A percentile compares a stretch with the other conserved stretches of the same genome.
Conservation (phyloP, 2,888 invertebrate species). For the Cordilura impudica region DNA sequence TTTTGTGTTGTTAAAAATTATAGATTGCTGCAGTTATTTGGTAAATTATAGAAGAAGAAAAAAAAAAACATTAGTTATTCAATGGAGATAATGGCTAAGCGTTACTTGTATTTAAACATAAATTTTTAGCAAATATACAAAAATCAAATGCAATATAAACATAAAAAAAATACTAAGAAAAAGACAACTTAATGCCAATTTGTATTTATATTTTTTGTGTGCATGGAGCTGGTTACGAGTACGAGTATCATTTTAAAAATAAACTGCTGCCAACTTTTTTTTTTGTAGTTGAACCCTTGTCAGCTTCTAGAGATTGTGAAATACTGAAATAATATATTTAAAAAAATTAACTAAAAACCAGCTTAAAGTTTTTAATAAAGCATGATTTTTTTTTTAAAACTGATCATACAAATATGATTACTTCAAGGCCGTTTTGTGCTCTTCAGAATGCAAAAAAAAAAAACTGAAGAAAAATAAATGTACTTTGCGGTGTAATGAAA, state of each 20-base stretch:
- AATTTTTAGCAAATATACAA: slow-evolving; percentile 32
- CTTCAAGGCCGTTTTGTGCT: slow-evolving; percentile 20
- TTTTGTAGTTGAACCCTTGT: slow-evolving; percentile 26
- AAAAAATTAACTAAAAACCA: not conserved
- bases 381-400: slow-evolving; percentile 4
- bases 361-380: not conserved
- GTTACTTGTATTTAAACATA: slow-evolving; percentile 48
- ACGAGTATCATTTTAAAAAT: not conserved
- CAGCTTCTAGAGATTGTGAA: not conserved
- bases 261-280: slow-evolving; percentile 47
- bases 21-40: slow-evolving; percentile 57
- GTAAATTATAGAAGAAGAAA: not conserved
- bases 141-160: slow-evolving; percentile 5
- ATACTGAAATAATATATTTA: not conserved
- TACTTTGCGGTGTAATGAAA: slow-evolving; percentile 44
- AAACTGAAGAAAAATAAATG: not conserved
- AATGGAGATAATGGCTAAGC: slow-evolving; percentile 42
- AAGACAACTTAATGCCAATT: slow-evolving; percentile 49
- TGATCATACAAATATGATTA: slow-evolving; percentile 12
- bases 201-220: slow-evolving; percentile 13
- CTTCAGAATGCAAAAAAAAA: not conserved
- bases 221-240: not conserved
- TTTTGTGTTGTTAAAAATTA: slow-evolving; percentile 51
- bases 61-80: slow-evolving; percentile 23
- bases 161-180: not conserved